These are phyloP conservation scores for Thera britannica DNA, from an alignment of 2,888 invertebrate species.

Conservation along the genomic window DNA sequence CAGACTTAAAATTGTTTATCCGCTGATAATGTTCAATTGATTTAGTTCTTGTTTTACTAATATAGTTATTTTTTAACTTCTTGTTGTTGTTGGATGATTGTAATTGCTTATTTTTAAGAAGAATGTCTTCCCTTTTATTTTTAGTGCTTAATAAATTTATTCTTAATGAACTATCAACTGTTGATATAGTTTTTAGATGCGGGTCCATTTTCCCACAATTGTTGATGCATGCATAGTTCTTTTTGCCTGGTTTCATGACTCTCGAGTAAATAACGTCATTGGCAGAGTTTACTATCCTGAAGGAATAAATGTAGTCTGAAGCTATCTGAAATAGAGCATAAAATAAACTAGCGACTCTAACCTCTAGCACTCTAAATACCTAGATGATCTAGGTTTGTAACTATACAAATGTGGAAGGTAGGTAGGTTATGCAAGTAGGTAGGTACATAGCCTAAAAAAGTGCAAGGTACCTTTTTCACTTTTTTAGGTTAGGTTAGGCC, in stretches of 20 bases:
- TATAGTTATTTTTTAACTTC: background rate
- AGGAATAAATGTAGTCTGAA: conserved; percentile 53
- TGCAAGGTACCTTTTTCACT: no score
- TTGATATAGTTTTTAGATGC: conserved; percentile 43
- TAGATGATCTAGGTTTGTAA: no score
- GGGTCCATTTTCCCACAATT: conserved; percentile 59
- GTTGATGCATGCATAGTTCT: conserved; percentile 57
- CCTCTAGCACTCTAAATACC: no score
- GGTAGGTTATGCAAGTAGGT: background rate
- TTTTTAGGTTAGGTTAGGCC: background rate
- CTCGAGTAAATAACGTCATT: conserved; percentile 65
- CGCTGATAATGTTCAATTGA: background rate
- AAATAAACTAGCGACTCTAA: background rate
- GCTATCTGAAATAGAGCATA: conserved; percentile 54
- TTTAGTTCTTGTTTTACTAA: conserved; percentile 2
- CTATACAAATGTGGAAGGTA: background rate
- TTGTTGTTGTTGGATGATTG: background rate
- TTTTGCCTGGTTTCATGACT: conserved; percentile 59
- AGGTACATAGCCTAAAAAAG: no score
- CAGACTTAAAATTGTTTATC: background rate
- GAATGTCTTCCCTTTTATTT: conserved; percentile 32
- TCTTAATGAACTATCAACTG: conserved; percentile 47
- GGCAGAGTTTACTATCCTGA: conserved; percentile 59
- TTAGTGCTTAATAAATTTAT: conserved; percentile 38
- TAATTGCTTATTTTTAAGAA: background rate